Evolutionary conservation across 2,113 vertebrate genomes (phyloP).

Genomic region (Ochotona curzoniae): DNA sequence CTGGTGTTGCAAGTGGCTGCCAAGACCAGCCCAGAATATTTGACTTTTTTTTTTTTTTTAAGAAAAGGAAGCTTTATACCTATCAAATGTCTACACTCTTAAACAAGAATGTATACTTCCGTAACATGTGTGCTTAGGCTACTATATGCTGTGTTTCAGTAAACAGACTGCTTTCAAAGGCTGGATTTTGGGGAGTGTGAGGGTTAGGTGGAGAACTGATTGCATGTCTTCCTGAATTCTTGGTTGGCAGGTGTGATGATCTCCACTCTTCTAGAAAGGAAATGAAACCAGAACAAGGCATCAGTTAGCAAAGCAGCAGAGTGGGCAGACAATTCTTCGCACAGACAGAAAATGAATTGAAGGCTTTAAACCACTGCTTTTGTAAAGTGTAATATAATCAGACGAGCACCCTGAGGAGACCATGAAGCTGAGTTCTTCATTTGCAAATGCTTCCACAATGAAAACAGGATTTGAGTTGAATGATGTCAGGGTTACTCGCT

Average conservation of each 20-base stretch:
- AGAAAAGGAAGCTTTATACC: not conserved
- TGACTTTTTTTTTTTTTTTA: too few species aligned
- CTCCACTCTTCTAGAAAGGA: not conserved
- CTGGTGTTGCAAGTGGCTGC: too few species aligned
- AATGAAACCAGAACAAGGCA: not conserved
- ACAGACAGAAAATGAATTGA: not conserved
- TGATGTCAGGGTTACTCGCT: too few species aligned
- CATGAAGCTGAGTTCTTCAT: not conserved
- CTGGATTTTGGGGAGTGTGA: not conserved
- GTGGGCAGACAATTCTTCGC: not conserved
- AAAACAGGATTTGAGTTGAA: not conserved
- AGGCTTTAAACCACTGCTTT: not conserved
- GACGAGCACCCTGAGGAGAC: not conserved
- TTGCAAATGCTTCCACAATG: not conserved
- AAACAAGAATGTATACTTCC: too few species aligned
- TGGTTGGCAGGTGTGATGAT: not conserved
- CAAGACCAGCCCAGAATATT: too few species aligned
- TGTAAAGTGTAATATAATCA: not conserved
- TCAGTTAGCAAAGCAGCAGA: not conserved
- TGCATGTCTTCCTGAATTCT: not conserved
- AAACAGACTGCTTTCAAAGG: not conserved
- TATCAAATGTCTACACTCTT: too few species aligned
- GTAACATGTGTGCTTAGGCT: too few species aligned
- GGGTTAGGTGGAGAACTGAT: not conserved
- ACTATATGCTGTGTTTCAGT: not conserved